Conservation (phyloP, 2,888 invertebrate species). For the Latrodectus hesperus region DNA sequence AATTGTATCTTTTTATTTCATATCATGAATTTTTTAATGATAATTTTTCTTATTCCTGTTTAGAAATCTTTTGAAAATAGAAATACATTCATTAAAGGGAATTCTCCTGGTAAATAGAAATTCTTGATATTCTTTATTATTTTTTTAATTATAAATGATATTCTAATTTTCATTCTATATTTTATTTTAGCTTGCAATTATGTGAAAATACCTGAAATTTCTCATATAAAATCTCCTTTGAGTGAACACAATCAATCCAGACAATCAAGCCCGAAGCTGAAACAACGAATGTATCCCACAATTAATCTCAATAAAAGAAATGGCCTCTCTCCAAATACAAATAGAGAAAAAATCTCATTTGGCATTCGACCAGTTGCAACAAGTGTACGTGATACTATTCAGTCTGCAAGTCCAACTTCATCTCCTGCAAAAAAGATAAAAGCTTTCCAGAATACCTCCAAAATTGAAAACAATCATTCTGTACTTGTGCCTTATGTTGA, state of each 20-base stretch:
- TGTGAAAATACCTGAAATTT: conserved; percentile 38
- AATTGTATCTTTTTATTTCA: too few species aligned
- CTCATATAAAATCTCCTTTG: conserved; percentile 37
- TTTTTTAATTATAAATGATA: background rate
- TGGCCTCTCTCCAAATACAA: conserved; percentile 51
- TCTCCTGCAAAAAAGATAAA: conserved; percentile 25
- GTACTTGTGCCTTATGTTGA: conserved; percentile 75
- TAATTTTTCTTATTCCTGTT: background rate
- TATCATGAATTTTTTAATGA: background rate
- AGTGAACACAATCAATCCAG: conserved; percentile 35
- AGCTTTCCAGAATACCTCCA: background rate
- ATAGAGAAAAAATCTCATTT: conserved; percentile 63
- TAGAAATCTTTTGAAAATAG: conserved; percentile 50
- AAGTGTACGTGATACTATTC: conserved; percentile 20
- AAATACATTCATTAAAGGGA: conserved; percentile 32
- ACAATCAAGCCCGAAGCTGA: conserved; percentile 39
- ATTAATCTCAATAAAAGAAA: conserved; percentile 37
- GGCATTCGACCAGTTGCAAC: conserved; percentile 24
- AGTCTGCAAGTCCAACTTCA: background rate
- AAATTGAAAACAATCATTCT: conserved; percentile 18
- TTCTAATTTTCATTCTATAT: conserved; percentile 13
- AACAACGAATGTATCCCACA: conserved; percentile 20
- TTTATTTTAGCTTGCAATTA: conserved; percentile 17
- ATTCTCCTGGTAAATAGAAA: conserved; percentile 29
- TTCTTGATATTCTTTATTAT: background rate